Conservation (phyloP, 2,888 invertebrate species). For the Caenorhabditis angaria region DNA sequence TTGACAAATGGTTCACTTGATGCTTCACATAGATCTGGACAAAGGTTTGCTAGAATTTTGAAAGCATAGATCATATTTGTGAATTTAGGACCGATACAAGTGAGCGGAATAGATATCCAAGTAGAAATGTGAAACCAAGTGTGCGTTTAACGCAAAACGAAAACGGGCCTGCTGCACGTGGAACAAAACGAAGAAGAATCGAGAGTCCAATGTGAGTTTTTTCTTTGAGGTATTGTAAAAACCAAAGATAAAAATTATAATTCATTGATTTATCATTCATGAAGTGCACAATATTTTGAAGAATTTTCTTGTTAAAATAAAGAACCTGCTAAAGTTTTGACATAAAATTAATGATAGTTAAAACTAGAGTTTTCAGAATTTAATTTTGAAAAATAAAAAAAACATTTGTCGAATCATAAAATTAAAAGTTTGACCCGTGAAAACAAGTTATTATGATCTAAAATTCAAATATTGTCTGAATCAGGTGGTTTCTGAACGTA, state of each 20-base stretch:
- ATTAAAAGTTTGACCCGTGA: too few species aligned
- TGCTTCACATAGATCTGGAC: neutral
- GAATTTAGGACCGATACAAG: neutral
- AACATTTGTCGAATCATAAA: too few species aligned
- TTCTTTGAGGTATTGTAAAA: neutral
- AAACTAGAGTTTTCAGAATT: too few species aligned
- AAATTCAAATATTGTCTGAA: too few species aligned
- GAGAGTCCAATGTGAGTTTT: neutral
- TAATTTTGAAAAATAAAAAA: too few species aligned
- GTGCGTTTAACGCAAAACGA: neutral
- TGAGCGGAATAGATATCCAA: neutral
- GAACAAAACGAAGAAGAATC: neutral
- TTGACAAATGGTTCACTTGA: slow-evolving; percentile 6
- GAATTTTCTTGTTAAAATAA: too few species aligned
- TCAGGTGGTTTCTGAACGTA: too few species aligned
- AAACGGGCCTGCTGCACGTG: neutral
- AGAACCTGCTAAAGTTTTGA: too few species aligned
- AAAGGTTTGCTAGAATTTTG: neutral
- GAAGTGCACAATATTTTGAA: too few species aligned
- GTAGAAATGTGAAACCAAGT: neutral
- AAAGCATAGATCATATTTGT: neutral
- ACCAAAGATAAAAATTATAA: neutral
- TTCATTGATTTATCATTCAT: neutral
- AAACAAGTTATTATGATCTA: too few species aligned
- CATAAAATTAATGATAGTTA: too few species aligned